These are phyloP conservation scores for Crotophaga sulcirostris DNA, from an alignment of 2,113 vertebrate species.

Conservation along the genomic window DNA sequence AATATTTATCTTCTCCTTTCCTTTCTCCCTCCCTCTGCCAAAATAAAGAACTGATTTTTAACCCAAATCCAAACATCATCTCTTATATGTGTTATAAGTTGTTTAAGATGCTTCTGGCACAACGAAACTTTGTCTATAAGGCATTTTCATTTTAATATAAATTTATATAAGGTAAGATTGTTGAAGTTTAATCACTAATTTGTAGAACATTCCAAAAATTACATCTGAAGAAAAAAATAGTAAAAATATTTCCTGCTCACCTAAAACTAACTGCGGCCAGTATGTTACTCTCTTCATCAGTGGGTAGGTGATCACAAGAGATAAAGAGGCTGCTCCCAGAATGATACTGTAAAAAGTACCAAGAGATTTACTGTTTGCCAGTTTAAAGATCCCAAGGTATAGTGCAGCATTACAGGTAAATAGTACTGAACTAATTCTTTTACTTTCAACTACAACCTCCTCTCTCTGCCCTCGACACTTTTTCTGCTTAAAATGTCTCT, in stretches of 20 bases:
- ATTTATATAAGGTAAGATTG: not conserved
- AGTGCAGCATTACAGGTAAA: not conserved
- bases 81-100: not conserved
- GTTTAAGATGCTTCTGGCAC: not conserved
- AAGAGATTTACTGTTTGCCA: not conserved
- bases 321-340: conserved; percentile 88
- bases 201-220: not conserved
- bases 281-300: conserved; percentile 96
- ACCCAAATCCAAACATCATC: not conserved
- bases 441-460: not conserved
- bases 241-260: conserved; percentile 70
- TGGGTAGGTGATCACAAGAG: conserved; percentile 89
- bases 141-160: not conserved
- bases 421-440: not conserved
- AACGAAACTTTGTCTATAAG: not conserved
- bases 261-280: conserved; percentile 92
- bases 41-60: not conserved
- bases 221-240: not conserved
- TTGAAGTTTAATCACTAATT: not conserved
- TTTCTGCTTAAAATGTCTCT: not conserved
- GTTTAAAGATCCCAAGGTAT: not conserved
- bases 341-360: conserved; percentile 77
- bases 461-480: not conserved
- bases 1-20: not conserved
- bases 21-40: not conserved